Evolutionary conservation across 1,140 invertebrate species (phyloP).

Genomic region (Tetragnatha versicolor): DNA sequence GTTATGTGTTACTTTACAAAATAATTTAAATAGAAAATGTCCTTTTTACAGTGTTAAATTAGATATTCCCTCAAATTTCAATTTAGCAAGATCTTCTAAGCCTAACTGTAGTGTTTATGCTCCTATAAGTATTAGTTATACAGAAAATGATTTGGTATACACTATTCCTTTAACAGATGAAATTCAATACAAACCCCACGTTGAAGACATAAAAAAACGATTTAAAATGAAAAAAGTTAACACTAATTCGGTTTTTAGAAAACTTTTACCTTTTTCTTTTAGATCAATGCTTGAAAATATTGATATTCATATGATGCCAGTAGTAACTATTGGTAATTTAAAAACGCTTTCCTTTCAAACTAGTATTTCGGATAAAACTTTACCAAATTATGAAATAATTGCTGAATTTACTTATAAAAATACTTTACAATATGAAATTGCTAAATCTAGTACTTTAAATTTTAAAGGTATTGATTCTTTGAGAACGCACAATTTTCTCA

Average conservation of each 20-base stretch:
- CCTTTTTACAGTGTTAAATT: not conserved
- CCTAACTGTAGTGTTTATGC: not conserved
- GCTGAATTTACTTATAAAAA: not conserved
- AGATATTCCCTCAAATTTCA: conserved; percentile 4
- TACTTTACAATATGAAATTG: not conserved
- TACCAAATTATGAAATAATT: not conserved
- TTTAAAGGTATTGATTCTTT: not conserved
- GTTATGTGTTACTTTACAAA: not conserved
- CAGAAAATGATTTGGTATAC: not conserved
- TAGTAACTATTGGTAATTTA: not conserved
- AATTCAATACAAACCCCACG: not conserved
- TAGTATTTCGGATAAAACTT: not conserved
- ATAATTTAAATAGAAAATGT: not conserved
- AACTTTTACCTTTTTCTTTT: not conserved
- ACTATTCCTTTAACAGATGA: not conserved
- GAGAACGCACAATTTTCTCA: not conserved
- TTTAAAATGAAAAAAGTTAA: conserved; percentile 9
- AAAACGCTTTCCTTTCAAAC: not conserved
- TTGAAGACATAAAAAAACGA: not conserved
- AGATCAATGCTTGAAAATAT: not conserved
- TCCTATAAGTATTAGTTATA: conserved; percentile 1
- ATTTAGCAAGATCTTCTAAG: not conserved
- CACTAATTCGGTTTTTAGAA: not conserved
- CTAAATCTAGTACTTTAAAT: not conserved
- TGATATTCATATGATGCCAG: not conserved